These are phyloP conservation scores for Zosterops pallidus DNA, from an alignment of 2,113 vertebrate species.

Conservation along the genomic window DNA sequence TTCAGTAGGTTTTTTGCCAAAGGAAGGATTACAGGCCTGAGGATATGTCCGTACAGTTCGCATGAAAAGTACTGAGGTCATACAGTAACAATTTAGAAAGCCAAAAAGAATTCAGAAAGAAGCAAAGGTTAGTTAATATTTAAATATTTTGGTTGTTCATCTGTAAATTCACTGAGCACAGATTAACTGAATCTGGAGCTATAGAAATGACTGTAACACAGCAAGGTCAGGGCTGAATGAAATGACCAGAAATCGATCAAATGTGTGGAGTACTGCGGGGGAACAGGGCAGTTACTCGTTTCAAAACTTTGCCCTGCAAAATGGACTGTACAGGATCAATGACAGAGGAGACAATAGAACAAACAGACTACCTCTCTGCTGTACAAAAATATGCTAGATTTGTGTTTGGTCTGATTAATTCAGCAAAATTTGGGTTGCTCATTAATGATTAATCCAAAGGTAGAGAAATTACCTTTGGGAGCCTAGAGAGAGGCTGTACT, in stretches of 20 bases:
- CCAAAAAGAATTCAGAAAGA: neutral
- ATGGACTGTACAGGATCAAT: slow-evolving; percentile 12
- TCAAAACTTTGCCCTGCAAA: slow-evolving; percentile 46
- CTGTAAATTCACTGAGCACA: slow-evolving; percentile 2
- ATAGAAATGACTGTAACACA: neutral
- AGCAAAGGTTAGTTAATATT: slow-evolving; percentile 1
- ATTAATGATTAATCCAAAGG: neutral
- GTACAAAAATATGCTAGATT: neutral
- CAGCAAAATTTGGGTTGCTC: neutral
- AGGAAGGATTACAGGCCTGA: neutral
- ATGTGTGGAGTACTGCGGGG: slow-evolving; percentile 1
- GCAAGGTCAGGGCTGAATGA: slow-evolving; percentile 53
- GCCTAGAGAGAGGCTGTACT: neutral
- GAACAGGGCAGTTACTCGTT: slow-evolving; percentile 38
- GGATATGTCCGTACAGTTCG: neutral
- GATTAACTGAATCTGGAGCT: slow-evolving; percentile 18
- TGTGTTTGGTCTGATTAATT: slow-evolving; percentile 1
- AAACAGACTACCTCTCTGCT: neutral
- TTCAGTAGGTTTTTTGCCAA: neutral
- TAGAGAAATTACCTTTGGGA: neutral
- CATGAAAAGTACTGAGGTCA: neutral
- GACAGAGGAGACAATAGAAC: slow-evolving; percentile 10
- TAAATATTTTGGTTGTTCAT: slow-evolving; percentile 3
- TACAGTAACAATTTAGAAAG: neutral
- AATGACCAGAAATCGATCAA: slow-evolving; percentile 35